These are phyloP conservation scores for Bagarius yarrelli DNA, from an alignment of 2,113 vertebrate genomes.

Conservation along the genomic window DNA sequence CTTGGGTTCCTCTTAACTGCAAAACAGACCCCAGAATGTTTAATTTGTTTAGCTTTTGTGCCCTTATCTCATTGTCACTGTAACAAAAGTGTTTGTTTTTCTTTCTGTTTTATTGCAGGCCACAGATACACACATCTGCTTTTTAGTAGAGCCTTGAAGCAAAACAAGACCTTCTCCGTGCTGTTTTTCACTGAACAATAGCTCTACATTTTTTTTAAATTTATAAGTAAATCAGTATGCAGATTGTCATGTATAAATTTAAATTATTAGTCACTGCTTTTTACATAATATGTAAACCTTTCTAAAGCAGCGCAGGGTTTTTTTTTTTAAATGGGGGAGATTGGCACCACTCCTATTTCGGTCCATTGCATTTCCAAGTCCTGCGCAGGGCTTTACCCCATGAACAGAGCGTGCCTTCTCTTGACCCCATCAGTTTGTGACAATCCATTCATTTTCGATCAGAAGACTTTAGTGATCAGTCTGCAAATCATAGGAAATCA, in stretches of 20 bases:
- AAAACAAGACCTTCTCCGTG: neutral
- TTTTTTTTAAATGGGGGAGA: slow-evolving; percentile 45
- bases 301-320: neutral
- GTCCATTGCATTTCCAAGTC: slow-evolving; percentile 18
- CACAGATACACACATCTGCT: slow-evolving; percentile 17
- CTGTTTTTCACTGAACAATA: slow-evolving; percentile 1
- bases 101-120: slow-evolving; percentile 32
- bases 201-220: neutral
- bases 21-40: neutral
- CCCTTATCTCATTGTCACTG: neutral
- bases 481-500: slow-evolving; percentile 27
- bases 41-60: neutral
- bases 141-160: slow-evolving; percentile 23
- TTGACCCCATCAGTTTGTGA: slow-evolving; percentile 15
- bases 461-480: slow-evolving; percentile 29
- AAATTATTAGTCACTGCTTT: slow-evolving; percentile 8
- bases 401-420: slow-evolving; percentile 35
- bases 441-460: slow-evolving; percentile 18
- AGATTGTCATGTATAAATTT: slow-evolving; percentile 14
- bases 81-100: neutral
- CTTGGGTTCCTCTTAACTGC: neutral
- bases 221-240: slow-evolving; percentile 14
- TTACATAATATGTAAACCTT: slow-evolving; percentile 1
- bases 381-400: slow-evolving; percentile 33
- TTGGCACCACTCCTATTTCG: neutral